These are phyloP conservation scores for Heliconius hermathena DNA, from an alignment of 1,140 invertebrate species.

Conservation along the genomic window DNA sequence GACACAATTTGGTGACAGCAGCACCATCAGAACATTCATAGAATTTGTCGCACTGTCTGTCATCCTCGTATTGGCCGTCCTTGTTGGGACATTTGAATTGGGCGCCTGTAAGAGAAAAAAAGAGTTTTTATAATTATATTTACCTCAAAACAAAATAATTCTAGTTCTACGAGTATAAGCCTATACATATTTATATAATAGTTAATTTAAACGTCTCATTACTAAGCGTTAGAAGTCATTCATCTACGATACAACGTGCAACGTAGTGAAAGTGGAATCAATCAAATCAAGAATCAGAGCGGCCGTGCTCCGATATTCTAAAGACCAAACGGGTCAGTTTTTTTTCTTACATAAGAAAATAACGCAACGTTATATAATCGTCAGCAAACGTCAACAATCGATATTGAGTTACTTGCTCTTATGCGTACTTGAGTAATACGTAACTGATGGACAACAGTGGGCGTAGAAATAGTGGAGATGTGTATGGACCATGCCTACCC, in stretches of 20 bases:
- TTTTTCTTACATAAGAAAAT: constrained; percentile 51
- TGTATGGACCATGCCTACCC: too few relatives aligned
- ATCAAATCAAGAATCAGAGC: constrained; percentile 48
- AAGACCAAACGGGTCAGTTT: constrained; percentile 49
- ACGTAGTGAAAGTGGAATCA: constrained; percentile 46
- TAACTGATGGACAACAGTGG: constrained; percentile 35
- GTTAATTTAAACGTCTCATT: background rate
- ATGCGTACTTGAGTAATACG: constrained; percentile 48
- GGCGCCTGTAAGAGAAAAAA: constrained; percentile 79
- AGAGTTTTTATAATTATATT: background rate
- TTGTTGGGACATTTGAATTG: constrained; percentile 89
- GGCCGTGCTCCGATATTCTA: constrained; percentile 43
- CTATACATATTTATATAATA: background rate
- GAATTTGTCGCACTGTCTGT: constrained; percentile 92
- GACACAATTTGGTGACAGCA: constrained; percentile 89
- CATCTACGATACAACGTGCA: constrained; percentile 12
- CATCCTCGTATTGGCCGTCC: constrained; percentile 90
- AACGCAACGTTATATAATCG: constrained; percentile 49
- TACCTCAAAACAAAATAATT: background rate
- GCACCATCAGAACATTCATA: constrained; percentile 90
- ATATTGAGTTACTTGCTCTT: constrained; percentile 50
- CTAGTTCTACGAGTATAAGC: too few relatives aligned
- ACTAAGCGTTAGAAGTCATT: background rate
- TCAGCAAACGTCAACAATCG: constrained; percentile 45
- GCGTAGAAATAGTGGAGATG: too few relatives aligned